Percentiles rank a stretch among this genome's conserved stretches.
Evolutionary conservation across 2,797 vertebrate species (phyloP).

Genomic region (Rhinella marina): DNA sequence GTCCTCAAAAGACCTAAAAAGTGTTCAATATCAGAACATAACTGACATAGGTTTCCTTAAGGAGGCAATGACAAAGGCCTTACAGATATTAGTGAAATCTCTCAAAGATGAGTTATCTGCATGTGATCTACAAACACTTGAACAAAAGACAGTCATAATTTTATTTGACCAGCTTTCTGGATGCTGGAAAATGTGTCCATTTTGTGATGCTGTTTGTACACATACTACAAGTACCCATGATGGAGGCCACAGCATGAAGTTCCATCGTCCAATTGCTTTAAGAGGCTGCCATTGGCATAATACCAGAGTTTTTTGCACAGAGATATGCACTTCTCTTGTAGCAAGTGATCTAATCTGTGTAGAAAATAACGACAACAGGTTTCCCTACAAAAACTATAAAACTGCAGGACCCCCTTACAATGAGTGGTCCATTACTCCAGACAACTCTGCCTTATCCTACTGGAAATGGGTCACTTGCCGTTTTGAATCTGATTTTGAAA

Average conservation of each 20-base stretch:
- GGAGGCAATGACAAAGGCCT: constrained; percentile 31
- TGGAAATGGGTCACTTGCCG: constrained; percentile 31
- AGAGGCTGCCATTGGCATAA: too few species aligned
- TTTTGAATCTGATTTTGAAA: constrained; percentile 3
- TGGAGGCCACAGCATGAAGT: constrained; percentile 15
- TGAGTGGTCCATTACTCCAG: constrained; percentile 29
- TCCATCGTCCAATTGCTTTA: constrained; percentile 13
- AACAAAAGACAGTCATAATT: not conserved
- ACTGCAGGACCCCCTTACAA: constrained; percentile 7
- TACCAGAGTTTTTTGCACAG: too few species aligned
- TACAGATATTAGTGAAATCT: not conserved
- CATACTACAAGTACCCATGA: constrained; percentile 14
- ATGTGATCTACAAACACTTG: not conserved
- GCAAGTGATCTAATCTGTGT: constrained; percentile 19
- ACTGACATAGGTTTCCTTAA: constrained; percentile 6
- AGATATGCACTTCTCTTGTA: not conserved
- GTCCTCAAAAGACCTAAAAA: not conserved
- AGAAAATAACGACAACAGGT: too few species aligned
- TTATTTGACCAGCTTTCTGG: constrained; percentile 5
- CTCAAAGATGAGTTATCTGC: not conserved
- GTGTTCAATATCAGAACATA: constrained; percentile 28
- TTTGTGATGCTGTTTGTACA: constrained; percentile 16
- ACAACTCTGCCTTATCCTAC: constrained; percentile 7
- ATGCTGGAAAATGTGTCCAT: constrained; percentile 39
- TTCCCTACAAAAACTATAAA: constrained; percentile 13